Evolutionary conservation across 2,888 invertebrate species (phyloP).

Genomic region (Metellina segmentata): DNA sequence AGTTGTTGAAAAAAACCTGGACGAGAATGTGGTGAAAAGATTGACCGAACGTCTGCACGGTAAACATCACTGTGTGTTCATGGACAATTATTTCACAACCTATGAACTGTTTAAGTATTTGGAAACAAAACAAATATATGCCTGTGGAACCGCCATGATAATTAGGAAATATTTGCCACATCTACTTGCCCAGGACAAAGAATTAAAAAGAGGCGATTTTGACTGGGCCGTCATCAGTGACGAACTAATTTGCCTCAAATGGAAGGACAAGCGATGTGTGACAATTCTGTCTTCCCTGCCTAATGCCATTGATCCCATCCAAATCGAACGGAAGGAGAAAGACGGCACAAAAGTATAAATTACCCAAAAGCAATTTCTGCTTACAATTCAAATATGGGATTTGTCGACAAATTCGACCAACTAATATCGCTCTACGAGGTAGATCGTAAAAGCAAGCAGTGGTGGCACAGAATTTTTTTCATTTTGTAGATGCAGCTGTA

Average conservation of each 20-base stretch:
- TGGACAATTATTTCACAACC: constrained; percentile 37
- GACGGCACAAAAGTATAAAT: constrained; percentile 1
- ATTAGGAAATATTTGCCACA: neutral
- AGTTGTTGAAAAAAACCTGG: constrained; percentile 16
- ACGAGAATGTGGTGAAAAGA: constrained; percentile 2
- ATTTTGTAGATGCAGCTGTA: constrained; percentile 34
- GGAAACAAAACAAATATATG: constrained; percentile 27
- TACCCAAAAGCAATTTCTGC: no score
- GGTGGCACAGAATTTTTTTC: constrained; percentile 40
- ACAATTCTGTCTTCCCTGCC: constrained; percentile 11
- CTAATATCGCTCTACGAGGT: constrained; percentile 6
- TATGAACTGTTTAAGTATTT: constrained; percentile 13
- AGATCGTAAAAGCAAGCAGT: constrained; percentile 15
- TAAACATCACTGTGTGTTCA: constrained; percentile 19
- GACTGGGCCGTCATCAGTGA: constrained; percentile 17
- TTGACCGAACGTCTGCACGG: neutral
- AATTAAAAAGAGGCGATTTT: no score
- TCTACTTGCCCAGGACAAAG: no score
- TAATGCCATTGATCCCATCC: neutral
- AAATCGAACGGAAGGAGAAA: constrained; percentile 22
- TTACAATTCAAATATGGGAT: constrained; percentile 16
- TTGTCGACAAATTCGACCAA: constrained; percentile 7
- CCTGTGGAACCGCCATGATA: neutral
- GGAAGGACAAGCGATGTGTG: constrained; percentile 39
- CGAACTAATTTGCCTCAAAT: constrained; percentile 21